Evolutionary conservation across 1,140 invertebrate species (phyloP).

Genomic region (Drosophila yakuba): DNA sequence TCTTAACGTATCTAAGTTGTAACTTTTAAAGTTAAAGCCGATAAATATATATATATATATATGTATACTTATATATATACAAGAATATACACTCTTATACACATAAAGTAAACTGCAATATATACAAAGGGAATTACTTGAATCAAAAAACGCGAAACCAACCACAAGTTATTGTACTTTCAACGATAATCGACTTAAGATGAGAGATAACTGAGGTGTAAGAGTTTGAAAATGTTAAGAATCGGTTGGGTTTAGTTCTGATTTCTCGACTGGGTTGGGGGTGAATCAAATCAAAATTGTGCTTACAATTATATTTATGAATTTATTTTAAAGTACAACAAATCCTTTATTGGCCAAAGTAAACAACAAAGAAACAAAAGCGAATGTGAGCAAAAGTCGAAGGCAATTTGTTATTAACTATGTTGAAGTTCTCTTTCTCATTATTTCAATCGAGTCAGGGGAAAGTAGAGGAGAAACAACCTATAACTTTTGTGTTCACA

Average conservation of each 20-base stretch:
- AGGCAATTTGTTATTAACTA: slow-evolving; percentile 70
- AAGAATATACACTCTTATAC: slow-evolving; percentile 55
- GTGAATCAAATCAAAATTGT: slow-evolving; percentile 69
- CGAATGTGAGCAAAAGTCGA: slow-evolving; percentile 33
- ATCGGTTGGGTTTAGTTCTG: slow-evolving; percentile 35
- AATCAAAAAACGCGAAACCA: slow-evolving; percentile 63
- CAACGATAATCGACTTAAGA: slow-evolving; percentile 32
- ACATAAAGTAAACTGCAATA: slow-evolving; percentile 74
- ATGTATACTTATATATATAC: slow-evolving; percentile 44
- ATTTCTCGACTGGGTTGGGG: slow-evolving; percentile 29
- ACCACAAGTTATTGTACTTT: slow-evolving; percentile 43
- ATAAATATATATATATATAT: slow-evolving; percentile 53
- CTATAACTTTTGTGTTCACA: slow-evolving; percentile 74
- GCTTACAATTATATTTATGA: slow-evolving; percentile 77
- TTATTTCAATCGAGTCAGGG: slow-evolving; percentile 49
- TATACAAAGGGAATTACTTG: slow-evolving; percentile 76
- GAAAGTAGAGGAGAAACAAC: slow-evolving; percentile 26
- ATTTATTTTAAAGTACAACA: slow-evolving; percentile 81
- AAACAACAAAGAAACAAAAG: slow-evolving; percentile 39
- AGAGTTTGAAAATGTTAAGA: slow-evolving; percentile 36
- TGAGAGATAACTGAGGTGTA: not conserved
- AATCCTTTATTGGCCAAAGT: slow-evolving; percentile 77
- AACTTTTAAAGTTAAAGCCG: slow-evolving; percentile 78
- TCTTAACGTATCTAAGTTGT: slow-evolving; percentile 75
- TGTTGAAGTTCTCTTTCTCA: slow-evolving; percentile 65